phyloP scores from a whole-genome alignment of 2,888 invertebrate species.

The Petrolisthes cinctipes region DNA sequence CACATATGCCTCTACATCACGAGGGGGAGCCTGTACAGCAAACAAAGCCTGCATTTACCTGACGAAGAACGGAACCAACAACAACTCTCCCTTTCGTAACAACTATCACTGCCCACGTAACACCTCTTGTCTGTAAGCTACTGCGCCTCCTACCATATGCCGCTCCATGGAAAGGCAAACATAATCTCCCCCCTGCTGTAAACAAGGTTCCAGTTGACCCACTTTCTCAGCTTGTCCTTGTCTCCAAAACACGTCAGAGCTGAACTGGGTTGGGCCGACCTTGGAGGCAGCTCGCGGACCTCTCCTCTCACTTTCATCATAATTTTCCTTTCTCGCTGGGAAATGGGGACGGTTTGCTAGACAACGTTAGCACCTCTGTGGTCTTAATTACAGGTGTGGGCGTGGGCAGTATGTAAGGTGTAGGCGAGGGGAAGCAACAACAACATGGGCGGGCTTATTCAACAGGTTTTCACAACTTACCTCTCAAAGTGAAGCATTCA shows the following conservation, averaged over 20 bases:
- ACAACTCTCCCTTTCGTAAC: too few species aligned
- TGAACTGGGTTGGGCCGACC: conserved; percentile 6
- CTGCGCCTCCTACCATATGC: too few species aligned
- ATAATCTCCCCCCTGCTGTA: not conserved
- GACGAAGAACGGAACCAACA: too few species aligned
- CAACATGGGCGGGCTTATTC: conserved; percentile 14
- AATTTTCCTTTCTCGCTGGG: conserved; percentile 13
- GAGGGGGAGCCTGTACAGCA: too few species aligned
- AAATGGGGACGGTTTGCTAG: not conserved
- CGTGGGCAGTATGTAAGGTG: too few species aligned
- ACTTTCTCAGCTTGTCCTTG: conserved; percentile 8
- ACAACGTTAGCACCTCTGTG: too few species aligned
- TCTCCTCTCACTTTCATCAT: conserved; percentile 5
- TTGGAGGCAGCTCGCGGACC: not conserved
- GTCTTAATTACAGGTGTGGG: too few species aligned
- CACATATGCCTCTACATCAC: too few species aligned
- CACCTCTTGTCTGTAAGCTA: too few species aligned
- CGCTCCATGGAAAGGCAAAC: not conserved
- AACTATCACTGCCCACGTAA: too few species aligned
- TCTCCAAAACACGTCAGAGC: not conserved
- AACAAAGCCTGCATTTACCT: too few species aligned
- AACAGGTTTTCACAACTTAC: conserved; percentile 51
- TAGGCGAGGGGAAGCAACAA: too few species aligned
- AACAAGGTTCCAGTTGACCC: not conserved
- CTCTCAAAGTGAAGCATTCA: conserved; percentile 46